A percentile compares a stretch with the other conserved stretches of the same genome.
phyloP scores from a whole-genome alignment of 2,888 invertebrate genomes.

The Norana najaformis region DNA sequence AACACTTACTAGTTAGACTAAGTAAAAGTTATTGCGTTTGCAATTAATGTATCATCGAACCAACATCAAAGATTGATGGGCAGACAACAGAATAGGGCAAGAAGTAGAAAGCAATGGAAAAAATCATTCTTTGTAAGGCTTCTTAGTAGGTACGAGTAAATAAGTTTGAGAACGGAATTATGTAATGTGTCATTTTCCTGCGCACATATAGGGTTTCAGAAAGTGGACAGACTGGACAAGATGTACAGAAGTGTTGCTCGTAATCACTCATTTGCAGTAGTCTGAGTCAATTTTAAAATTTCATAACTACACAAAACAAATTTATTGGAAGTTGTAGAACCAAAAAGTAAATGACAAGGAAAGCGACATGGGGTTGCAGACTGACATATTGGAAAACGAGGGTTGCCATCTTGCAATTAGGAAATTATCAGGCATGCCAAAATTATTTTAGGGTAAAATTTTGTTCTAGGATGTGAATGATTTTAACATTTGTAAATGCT shows the following conservation, averaged over 20 bases:
- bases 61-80: constrained; percentile 13
- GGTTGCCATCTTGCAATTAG: background rate
- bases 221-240: background rate
- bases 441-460: background rate
- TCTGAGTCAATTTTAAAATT: background rate
- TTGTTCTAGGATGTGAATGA: background rate
- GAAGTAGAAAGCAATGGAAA: no score
- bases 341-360: background rate
- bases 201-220: background rate
- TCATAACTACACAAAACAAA: background rate
- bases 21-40: background rate
- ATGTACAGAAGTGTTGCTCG: background rate
- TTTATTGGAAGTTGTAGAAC: background rate
- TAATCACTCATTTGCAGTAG: background rate
- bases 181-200: no score
- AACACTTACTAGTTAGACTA: background rate
- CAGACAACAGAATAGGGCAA: background rate
- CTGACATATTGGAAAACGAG: background rate
- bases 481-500: constrained; percentile 7
- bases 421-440: background rate
- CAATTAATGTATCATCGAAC: background rate
- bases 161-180: no score
- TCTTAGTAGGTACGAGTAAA: no score
- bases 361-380: background rate
- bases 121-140: no score